Base-by-base conservation (phyloP, 2,888 invertebrate genomes). In the Holacanthella duospinosa region DNA sequence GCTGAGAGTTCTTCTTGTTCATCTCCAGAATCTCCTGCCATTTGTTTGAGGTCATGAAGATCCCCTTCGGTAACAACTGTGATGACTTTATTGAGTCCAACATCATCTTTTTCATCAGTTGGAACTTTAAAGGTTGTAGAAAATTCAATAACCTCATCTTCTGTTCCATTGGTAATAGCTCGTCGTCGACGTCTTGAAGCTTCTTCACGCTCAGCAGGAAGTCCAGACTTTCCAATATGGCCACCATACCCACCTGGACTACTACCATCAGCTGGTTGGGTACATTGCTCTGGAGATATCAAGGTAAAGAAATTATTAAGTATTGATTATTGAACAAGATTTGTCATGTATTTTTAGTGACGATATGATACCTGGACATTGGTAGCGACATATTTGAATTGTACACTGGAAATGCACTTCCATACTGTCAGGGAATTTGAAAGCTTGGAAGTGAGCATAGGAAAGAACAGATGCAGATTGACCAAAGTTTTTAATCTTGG, bases 401-500 rank as follows among this genome's bases (percentile, higher is more conserved):
- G 62, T 93, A 77, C 70, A 67, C 62, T 29, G 93, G 82, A 93
- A 93, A 77, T 93, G 93, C 0, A 93, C 93, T 77, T 93, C 93
- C 93, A 93, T 93, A 0, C 92, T 92, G 75, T 93, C 93, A 0
- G 93, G 93, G 80, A 93, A 55, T 76, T 93, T 93, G 79, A 93
- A 93, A 0, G 93, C 93, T 79, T 75, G 74, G 71, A 74, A 74
- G 68, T 74, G 74, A 36, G 70, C 70, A 55, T 71, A 71, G 6
- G 68, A 69, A 9, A 70, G 61, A 43, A 71, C 71, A 9, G 71
- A 91, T 4, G 93, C 93, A 69, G 89, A 89, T 0, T 93, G 90
- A 24, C 93, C 93, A 72, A 93, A 93, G 79, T 93, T 93, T 79
- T 93, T 93, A 70, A 93, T 93, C 78, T 93, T 93, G 1, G 92